Evolutionary conservation across 1,140 invertebrate species (phyloP).

Genomic region (Sarcophaga bullata): DNA sequence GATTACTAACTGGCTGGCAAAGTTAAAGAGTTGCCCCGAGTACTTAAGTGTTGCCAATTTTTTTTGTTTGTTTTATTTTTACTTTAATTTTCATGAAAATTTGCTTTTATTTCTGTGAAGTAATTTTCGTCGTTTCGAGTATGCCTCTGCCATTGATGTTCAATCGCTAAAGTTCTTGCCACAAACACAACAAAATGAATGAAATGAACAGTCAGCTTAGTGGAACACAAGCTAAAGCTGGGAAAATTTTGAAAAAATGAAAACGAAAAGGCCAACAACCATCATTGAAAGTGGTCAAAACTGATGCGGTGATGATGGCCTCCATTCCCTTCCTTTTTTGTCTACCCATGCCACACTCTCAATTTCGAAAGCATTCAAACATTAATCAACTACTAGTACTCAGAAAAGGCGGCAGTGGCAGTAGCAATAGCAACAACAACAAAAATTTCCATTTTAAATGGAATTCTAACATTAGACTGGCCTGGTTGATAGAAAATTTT

Average conservation of each 20-base stretch:
- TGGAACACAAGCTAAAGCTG: not conserved
- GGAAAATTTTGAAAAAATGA: not conserved
- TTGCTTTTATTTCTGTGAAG: not conserved
- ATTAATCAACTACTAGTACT: slow-evolving; percentile 29
- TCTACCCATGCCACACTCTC: not conserved
- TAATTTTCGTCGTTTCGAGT: not conserved
- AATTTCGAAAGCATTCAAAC: not conserved
- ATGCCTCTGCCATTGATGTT: not conserved
- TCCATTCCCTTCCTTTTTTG: not conserved
- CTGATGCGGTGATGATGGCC: not conserved
- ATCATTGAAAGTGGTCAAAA: slow-evolving; percentile 27
- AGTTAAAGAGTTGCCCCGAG: slow-evolving; percentile 1
- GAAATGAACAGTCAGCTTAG: not conserved
- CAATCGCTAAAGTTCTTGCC: slow-evolving; percentile 12
- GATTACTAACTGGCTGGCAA: not conserved
- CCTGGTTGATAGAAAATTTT: not conserved
- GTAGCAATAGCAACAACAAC: not conserved
- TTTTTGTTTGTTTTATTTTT: not conserved
- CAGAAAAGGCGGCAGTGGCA: not conserved
- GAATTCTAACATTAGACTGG: slow-evolving; percentile 20
- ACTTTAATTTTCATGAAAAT: too few relatives aligned
- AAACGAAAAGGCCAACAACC: not conserved
- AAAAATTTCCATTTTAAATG: slow-evolving; percentile 6
- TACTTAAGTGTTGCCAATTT: slow-evolving; percentile 36
- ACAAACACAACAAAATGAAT: not conserved